Conservation (phyloP, 2,113 vertebrate species). For the Mixornis gularis region DNA sequence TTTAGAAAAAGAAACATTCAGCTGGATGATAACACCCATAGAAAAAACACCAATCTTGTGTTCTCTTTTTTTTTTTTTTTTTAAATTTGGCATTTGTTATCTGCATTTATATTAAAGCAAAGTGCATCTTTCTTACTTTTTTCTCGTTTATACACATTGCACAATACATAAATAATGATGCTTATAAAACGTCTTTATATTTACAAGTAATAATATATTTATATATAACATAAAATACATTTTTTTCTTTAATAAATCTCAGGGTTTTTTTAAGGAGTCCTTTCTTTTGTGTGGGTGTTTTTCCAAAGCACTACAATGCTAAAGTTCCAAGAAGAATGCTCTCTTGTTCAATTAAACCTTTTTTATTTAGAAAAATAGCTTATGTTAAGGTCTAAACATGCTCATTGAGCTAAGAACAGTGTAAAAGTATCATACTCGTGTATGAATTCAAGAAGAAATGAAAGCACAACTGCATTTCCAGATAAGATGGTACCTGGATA, state of each 20-base stretch:
- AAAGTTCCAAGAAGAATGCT: conserved; percentile 78
- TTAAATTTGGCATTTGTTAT: conserved; percentile 93
- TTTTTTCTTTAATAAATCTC: conserved; percentile 93
- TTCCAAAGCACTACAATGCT: conserved; percentile 79
- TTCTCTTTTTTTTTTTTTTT: conserved; percentile 73
- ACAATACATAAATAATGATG: conserved; percentile 99
- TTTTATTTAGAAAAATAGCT: conserved; percentile 85
- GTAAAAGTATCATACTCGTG: conserved; percentile 79
- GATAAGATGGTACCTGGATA: conserved; percentile 54
- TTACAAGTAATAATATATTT: conserved; percentile 99
- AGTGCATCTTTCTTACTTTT: conserved; percentile 97
- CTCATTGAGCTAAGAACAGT: conserved; percentile 85
- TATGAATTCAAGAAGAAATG: conserved; percentile 78
- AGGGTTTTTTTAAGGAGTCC: conserved; percentile 80
- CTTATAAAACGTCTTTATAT: conserved; percentile 99
- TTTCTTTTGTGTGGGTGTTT: conserved; percentile 64
- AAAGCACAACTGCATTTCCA: conserved; percentile 66
- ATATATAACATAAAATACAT: conserved; percentile 99
- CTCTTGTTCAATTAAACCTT: conserved; percentile 82
- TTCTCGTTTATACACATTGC: conserved; percentile 99
- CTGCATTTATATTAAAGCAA: conserved; percentile 99
- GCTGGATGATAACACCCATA: conserved; percentile 69
- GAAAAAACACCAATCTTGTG: conserved; percentile 67
- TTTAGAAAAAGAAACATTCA: conserved; percentile 78
- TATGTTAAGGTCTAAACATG: conserved; percentile 82